These are phyloP conservation scores for Arnoldichthys spilopterus DNA, from an alignment of 2,797 vertebrate genomes.

Conservation along the genomic window DNA sequence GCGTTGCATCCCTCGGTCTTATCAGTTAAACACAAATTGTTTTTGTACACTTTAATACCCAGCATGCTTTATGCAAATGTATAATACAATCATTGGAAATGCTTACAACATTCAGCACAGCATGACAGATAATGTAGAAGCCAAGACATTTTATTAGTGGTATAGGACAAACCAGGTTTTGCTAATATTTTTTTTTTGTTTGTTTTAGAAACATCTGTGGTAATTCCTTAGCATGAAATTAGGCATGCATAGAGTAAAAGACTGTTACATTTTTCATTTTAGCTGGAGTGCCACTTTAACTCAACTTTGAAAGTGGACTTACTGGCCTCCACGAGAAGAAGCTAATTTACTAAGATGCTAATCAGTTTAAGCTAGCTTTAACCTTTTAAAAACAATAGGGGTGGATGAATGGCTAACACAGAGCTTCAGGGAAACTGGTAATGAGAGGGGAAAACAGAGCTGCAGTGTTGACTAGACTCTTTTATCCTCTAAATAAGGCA, in stretches of 20 bases:
- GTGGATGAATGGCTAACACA: neutral
- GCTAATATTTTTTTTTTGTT: too few species aligned
- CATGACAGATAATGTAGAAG: too few species aligned
- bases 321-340: neutral
- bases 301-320: neutral
- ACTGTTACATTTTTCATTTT: neutral
- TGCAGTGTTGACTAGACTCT: slow-evolving; percentile 27
- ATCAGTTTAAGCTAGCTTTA: slow-evolving; percentile 3
- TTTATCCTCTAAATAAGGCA: slow-evolving; percentile 37
- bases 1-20: neutral
- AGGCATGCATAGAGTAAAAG: too few species aligned
- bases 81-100: too few species aligned
- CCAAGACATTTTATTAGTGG: too few species aligned
- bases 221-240: too few species aligned
- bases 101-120: too few species aligned
- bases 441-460: slow-evolving; percentile 25
- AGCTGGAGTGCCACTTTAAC: neutral
- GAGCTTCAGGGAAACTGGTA: slow-evolving; percentile 4
- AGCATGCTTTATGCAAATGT: neutral
- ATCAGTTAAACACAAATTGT: too few species aligned
- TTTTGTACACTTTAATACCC: neutral
- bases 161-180: too few species aligned
- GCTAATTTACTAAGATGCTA: neutral
- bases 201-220: too few species aligned
- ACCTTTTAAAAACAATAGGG: neutral